Percentiles rank a stretch among this genome's conserved stretches.
These are phyloP conservation scores for Styela clava DNA, from an alignment of 23 tunicate species.

Conservation along the genomic window DNA sequence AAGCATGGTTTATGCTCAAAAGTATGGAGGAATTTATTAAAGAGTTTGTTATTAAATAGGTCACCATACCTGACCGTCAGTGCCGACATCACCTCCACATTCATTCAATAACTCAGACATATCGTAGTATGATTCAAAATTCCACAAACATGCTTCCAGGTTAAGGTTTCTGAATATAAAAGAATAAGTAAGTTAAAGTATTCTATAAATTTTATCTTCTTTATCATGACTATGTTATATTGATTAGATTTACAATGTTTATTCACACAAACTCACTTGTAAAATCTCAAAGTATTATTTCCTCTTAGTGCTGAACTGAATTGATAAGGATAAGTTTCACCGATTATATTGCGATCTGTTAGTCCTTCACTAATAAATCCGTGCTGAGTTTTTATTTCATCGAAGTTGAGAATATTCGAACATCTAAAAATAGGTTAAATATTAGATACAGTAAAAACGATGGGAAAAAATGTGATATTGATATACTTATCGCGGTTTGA, in stretches of 20 bases:
- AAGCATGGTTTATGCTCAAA: too few relatives aligned
- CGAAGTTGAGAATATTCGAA: conserved; percentile 77
- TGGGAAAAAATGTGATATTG: too few relatives aligned
- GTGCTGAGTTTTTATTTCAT: conserved; percentile 70
- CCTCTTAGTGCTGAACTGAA: conserved; percentile 55
- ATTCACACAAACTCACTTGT: too few relatives aligned
- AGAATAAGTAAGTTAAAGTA: neutral
- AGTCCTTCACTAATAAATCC: conserved; percentile 83
- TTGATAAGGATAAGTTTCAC: conserved; percentile 71
- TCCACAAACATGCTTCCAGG: conserved; percentile 96
- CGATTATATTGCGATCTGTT: conserved; percentile 51
- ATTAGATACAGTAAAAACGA: too few relatives aligned
- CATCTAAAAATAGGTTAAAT: conserved; percentile 64
- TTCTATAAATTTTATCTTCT: too few relatives aligned
- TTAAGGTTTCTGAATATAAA: conserved; percentile 64
- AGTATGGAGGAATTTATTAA: too few relatives aligned
- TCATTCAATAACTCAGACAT: conserved; percentile 90
- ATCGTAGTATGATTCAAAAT: conserved; percentile 82
- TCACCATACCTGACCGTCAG: conserved; percentile 94
- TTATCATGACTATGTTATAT: too few relatives aligned
- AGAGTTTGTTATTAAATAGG: too few relatives aligned
- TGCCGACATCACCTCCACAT: conserved; percentile 86
- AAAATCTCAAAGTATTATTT: conserved; percentile 76
- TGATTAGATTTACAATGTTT: too few relatives aligned
- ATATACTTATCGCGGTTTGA: too few relatives aligned